Conservation (phyloP, 2,797 vertebrate genomes). For the Tangara arthus region DNA sequence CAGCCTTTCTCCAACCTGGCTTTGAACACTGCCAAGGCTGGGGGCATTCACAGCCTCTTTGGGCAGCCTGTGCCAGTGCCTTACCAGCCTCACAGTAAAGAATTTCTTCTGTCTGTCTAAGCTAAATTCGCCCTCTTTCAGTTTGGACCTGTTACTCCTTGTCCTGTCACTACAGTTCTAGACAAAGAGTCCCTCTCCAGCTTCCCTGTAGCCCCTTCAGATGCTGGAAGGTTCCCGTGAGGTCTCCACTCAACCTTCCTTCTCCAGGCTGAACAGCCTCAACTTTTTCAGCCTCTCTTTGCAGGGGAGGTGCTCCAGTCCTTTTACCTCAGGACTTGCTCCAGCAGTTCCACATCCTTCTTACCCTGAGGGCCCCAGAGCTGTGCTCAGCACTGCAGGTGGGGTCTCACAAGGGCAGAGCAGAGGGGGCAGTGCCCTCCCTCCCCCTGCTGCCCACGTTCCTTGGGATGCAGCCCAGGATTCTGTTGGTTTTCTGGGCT, state of each 20-base stretch:
- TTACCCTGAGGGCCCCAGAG: fast-evolving
- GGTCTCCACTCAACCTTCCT: background rate
- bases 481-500: fast-evolving
- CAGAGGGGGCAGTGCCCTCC: background rate
- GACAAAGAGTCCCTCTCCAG: background rate
- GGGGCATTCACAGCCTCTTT: background rate
- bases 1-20: background rate
- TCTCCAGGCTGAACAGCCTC: background rate
- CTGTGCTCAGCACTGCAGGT: background rate
- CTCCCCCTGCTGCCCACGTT: fast-evolving
- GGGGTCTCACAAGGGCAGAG: background rate
- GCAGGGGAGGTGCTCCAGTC: background rate
- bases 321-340: background rate
- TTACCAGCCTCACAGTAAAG: background rate
- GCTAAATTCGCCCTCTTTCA: background rate
- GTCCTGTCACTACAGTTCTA: background rate
- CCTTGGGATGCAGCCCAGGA: background rate
- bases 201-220: background rate
- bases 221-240: background rate
- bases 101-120: background rate
- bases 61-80: background rate
- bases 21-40: background rate
- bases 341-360: background rate
- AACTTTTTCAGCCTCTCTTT: background rate
- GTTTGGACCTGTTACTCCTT: background rate